Base-by-base conservation (phyloP, 2,888 invertebrate species). In the Conomelus anceps region DNA sequence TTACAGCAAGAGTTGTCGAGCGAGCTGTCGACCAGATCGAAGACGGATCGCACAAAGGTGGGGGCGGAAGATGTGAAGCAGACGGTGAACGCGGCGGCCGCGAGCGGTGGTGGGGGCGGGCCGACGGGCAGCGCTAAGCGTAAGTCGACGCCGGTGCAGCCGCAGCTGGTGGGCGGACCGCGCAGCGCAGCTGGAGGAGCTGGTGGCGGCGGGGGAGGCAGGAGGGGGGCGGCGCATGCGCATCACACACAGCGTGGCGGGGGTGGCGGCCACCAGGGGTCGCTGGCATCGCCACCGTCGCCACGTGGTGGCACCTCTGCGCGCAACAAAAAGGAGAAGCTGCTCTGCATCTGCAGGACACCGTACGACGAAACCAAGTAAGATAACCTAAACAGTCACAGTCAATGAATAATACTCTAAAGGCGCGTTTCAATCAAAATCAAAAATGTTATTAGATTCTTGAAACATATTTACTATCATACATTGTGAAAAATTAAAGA, bases 291-390 rank as follows among this genome's bases (percentile, higher is more conserved):
- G 11, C 88, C 89, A 34, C 88, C 90, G 29, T 85, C 89, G 13
- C 26, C 24, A 3, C 22, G 26, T 13, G 23, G 23, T 11, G 85
- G 85, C 17, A 17, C 29, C 4, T 88, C 89, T 13, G 26, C n/a
- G 22, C 90, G 91, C 23, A 92, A 91, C 87, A 96, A 96, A 92
- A 97, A 96, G 92, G 97, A 97, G 92, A 97, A 97, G 92, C 94
- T 98, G 0, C 96, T 98, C 92, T 99, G 99, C 93, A 94, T 98
- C 89, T 99, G 99, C 93, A 96, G 97, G 92, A 98, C 97, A 85
- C 98, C 98, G 3, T 99, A 99, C 93, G 99, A 99, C 93, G 97
- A 98, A 92, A 97, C 98, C 22, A 98, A 98, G 97, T 98, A 93
- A 94, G 95, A 93, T 88, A 89, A 89, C 4, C 17, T 34, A 7